A percentile compares a stretch with the other conserved stretches of the same genome.
Evolutionary conservation across 2,113 vertebrate genomes (phyloP).

Genomic region (Centropristis striata): DNA sequence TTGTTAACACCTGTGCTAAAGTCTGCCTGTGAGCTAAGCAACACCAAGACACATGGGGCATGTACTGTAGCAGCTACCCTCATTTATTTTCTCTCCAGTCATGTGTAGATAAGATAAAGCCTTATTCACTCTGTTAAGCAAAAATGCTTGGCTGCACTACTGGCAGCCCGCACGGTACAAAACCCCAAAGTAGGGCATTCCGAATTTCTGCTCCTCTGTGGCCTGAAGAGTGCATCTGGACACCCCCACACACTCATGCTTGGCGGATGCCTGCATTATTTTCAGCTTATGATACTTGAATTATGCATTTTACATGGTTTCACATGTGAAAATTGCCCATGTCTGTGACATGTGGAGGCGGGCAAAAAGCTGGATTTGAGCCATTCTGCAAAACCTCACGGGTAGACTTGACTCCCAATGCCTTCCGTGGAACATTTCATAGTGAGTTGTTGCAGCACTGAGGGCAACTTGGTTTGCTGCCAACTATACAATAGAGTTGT

Average conservation of each 20-base stretch:
- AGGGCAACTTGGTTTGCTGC: constrained; percentile 62
- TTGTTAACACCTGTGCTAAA: constrained; percentile 57
- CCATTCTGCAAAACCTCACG: constrained; percentile 57
- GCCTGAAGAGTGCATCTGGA: constrained; percentile 60
- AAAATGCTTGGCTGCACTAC: constrained; percentile 51
- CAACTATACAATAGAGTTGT: constrained; percentile 58
- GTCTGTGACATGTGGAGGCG: constrained; percentile 63
- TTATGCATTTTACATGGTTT: constrained; percentile 65
- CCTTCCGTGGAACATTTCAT: constrained; percentile 48
- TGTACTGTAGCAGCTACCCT: constrained; percentile 39
- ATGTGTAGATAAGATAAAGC: constrained; percentile 72
- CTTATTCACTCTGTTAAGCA: constrained; percentile 55
- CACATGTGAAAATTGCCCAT: constrained; percentile 56
- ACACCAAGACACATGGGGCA: constrained; percentile 33
- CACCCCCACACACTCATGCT: constrained; percentile 46
- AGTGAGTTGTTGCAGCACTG: constrained; percentile 40
- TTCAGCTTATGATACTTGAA: constrained; percentile 62
- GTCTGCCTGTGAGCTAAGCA: constrained; percentile 52
- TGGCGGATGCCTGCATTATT: constrained; percentile 57
- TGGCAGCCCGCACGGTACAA: constrained; percentile 31
- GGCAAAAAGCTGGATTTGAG: constrained; percentile 60
- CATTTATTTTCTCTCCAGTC: constrained; percentile 63
- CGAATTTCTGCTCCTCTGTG: constrained; percentile 54
- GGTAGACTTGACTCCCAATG: constrained; percentile 56
- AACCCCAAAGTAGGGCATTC: constrained; percentile 70